Evolutionary conservation across 2,797 vertebrate genomes (phyloP).

Genomic region (Antennarius maculatus): DNA sequence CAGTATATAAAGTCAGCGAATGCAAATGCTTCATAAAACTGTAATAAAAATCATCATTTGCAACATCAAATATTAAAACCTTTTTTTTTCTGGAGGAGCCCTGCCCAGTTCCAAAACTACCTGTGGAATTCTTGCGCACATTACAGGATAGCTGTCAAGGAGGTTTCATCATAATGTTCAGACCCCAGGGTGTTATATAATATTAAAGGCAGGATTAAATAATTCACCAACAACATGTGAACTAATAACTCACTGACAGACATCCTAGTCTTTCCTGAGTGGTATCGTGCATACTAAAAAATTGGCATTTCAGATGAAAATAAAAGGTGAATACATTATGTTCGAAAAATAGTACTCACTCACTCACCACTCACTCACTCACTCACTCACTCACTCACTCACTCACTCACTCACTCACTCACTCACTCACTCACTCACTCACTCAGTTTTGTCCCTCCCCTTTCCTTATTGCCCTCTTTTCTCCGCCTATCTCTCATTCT

Average conservation of each 20-base stretch:
- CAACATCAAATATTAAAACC: neutral
- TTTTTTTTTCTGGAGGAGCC: constrained; percentile 1
- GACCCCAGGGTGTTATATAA: neutral
- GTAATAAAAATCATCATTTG: too few relatives aligned
- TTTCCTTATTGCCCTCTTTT: neutral
- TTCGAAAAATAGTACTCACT: neutral
- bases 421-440: constrained; percentile 6
- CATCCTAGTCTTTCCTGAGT: neutral
- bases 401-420: neutral
- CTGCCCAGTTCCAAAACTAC: constrained; percentile 39
- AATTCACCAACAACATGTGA: constrained; percentile 6
- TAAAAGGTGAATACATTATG: too few relatives aligned
- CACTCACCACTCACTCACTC: constrained; percentile 6
- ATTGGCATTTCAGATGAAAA: too few relatives aligned
- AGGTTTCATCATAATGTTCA: neutral
- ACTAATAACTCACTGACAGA: neutral
- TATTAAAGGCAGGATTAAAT: constrained; percentile 9
- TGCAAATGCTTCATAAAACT: too few relatives aligned
- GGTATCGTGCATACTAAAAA: neutral
- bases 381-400: constrained; percentile 9
- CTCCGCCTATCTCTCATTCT: constrained; percentile 8
- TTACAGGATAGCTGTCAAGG: neutral
- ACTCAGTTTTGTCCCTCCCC: neutral
- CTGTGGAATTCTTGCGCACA: constrained; percentile 53
- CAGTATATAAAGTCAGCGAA: too few relatives aligned